Conservation (phyloP, 1,140 invertebrate genomes). For the Holcopasites calliopsidis region DNA sequence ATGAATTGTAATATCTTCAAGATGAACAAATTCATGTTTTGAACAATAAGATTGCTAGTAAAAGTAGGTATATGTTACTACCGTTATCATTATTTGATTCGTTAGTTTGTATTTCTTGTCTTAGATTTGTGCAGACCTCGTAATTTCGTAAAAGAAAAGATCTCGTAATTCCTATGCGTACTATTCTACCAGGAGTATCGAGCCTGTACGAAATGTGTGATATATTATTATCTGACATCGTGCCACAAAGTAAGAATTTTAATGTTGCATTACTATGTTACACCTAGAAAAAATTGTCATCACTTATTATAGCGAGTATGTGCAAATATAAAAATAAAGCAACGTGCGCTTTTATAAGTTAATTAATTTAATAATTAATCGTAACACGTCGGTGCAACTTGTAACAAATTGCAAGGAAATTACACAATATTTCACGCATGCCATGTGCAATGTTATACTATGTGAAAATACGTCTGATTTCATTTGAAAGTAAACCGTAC, state of each 20-base stretch:
- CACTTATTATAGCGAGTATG: not conserved
- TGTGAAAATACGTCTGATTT: not conserved
- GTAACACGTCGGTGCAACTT: not conserved
- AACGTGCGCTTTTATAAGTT: not conserved
- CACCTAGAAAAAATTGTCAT: conserved; percentile 21
- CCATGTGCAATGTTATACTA: not conserved
- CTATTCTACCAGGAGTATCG: conserved; percentile 60
- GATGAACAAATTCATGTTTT: not conserved
- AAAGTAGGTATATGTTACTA: not conserved
- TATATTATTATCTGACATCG: conserved; percentile 67
- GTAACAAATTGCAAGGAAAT: not conserved
- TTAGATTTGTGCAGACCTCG: conserved; percentile 61
- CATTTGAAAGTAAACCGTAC: not conserved
- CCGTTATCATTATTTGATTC: conserved; percentile 63
- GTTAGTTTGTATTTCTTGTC: conserved; percentile 52
- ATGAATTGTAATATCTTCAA: conserved; percentile 1
- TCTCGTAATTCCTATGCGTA: conserved; percentile 57
- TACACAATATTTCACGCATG: not conserved
- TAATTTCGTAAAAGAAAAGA: conserved; percentile 35
- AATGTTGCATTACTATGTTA: conserved; percentile 33
- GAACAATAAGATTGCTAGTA: not conserved
- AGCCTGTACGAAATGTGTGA: conserved; percentile 55
- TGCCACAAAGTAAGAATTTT: conserved; percentile 23
- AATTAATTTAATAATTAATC: not conserved
- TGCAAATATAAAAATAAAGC: not conserved